These are phyloP conservation scores for Pseudolycoriella hygida DNA, from an alignment of 2,888 invertebrate genomes.

Conservation along the genomic window DNA sequence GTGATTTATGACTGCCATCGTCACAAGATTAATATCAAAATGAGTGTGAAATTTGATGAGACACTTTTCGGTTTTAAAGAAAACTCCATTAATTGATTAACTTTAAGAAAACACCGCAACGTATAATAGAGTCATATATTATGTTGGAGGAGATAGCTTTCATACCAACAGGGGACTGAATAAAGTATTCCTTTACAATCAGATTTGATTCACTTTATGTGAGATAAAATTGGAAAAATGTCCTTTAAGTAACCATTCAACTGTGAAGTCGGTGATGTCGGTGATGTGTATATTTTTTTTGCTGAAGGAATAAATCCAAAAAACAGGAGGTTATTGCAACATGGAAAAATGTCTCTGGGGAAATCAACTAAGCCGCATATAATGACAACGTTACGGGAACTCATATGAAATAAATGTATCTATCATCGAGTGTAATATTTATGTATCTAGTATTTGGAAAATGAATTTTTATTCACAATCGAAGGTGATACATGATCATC, in stretches of 20 bases:
- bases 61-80: not conserved
- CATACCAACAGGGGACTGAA: no score
- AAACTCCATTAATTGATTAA: slow-evolving; percentile 5
- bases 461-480: no score
- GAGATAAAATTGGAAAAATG: not conserved
- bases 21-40: not conserved
- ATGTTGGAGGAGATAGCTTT: not conserved
- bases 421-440: no score
- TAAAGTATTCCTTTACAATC: no score
- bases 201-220: not conserved
- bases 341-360: slow-evolving; percentile 5
- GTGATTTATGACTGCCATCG: slow-evolving; percentile 6
- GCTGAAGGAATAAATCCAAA: not conserved
- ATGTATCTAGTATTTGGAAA: no score
- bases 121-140: not conserved
- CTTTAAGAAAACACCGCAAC: not conserved
- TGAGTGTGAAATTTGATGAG: not conserved
- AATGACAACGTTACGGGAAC: slow-evolving; percentile 1
- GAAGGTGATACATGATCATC: no score
- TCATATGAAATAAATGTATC: no score
- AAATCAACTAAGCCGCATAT: slow-evolving; percentile 9
- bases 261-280: slow-evolving; percentile 1
- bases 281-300: not conserved
- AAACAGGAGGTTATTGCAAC: not conserved
- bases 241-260: slow-evolving; percentile 1